Evolutionary conservation across 92 coral and sea anemone species (phyloP), one percentile per base, ranked within the genome.

Genomic region (Plumapathes pennacea): DNA sequence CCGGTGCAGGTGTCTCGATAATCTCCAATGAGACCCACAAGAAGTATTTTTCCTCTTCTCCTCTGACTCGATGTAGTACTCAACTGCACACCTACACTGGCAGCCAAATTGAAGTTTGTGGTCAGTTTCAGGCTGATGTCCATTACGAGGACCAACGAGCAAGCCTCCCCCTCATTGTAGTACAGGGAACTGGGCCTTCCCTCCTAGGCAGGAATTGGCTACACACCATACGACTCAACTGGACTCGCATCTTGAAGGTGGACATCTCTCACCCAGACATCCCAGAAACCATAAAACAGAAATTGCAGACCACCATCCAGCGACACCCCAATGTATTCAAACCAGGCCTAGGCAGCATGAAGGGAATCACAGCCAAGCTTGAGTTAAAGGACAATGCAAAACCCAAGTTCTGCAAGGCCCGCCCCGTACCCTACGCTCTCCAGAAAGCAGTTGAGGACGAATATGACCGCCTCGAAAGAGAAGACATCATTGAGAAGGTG

Each of bases 341-440:
- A 53, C 50, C 44, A 10, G 77, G 70, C 10, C 49, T 64, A 21
- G 72, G 72, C n/a, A 77, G 80, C 15, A 69, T 69, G 2, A 69
- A 65, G 64, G 75, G 80, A 26, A 54, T 69, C 27, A 52, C 72
- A 3, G 81, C 84, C 23, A 62, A 77, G 32, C 61, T 75, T 6
- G 64, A 54, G 22, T 29, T 82, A 37, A 68, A 60, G 32, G 68
- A 67, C 25, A 75, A 49, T 0, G 69, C 67, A 32, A 15, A 42
- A 4, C 72, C 88, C 22, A 74, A 81, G 61, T 80, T 64, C 60
- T 72, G 54, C 60, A 65, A 46, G 49, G 71, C 81, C 6, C 62
- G 81, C 17, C 43, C 76, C 15, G 86, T 80, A 36, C 81, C 81
- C 3, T 65, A 80, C 47, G 80, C 86, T 20, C 57, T 80, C 25